Percentiles rank a stretch among this genome's conserved stretches.
phyloP scores from a whole-genome alignment of 92 coral and sea anemone species.

The Epizoanthus ramosus region DNA sequence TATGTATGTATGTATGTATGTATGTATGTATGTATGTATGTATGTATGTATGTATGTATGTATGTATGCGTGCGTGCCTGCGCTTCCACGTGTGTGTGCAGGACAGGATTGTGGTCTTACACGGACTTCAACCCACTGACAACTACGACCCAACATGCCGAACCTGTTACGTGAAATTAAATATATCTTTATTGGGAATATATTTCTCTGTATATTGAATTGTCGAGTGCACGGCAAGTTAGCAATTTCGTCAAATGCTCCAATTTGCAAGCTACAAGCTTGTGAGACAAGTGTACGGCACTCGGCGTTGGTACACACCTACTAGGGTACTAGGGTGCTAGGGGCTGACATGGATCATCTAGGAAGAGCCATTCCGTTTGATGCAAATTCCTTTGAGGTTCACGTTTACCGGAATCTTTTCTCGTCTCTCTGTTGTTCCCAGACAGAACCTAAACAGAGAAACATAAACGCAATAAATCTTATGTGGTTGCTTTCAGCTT shows the following conservation, averaged over 20 bases:
- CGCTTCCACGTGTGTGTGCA: no score
- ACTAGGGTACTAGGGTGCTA: neutral
- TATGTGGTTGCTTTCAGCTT: no score
- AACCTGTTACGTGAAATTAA: constrained; percentile 23
- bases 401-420: constrained; percentile 40
- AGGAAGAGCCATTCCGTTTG: constrained; percentile 40
- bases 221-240: constrained; percentile 4
- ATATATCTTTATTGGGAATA: constrained; percentile 45
- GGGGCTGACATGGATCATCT: constrained; percentile 5
- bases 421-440: constrained; percentile 37
- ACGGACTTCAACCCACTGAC: no score
- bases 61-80: no score
- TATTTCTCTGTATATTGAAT: constrained; percentile 39
- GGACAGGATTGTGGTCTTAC: no score
- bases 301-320: neutral
- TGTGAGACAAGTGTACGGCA: neutral
- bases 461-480: neutral
- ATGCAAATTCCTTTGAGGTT: constrained; percentile 42
- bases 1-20: no score
- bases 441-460: constrained; percentile 25
- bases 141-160: no score
- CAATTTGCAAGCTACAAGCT: neutral
- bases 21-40: no score
- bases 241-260: neutral
- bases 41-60: no score